Base-by-base conservation (phyloP, 53 echinoderm and acorn worm species). In the Mesocentrotus franciscanus region DNA sequence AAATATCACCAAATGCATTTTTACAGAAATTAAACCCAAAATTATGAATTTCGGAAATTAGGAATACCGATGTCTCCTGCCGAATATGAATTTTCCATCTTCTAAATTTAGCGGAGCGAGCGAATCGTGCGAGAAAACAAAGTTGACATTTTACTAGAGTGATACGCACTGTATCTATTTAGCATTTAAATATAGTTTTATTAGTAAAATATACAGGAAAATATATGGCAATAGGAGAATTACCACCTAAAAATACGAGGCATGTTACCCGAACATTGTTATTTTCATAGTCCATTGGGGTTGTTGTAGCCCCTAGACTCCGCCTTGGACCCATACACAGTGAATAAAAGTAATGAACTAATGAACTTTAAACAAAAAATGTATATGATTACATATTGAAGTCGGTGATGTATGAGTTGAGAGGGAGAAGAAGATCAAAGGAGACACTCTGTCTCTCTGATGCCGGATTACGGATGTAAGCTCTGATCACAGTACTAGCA, bases 351-450 rank as follows among this genome's bases (percentile, higher is more conserved):
- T 49, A 49, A 61, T 71, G 7, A 71, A 71, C 22, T 71, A 4
- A 83, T 39, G 57, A 74, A 74, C 15, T 10, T 26, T 58, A 58
- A 33, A 55, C 66, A 55, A 35, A 8, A 24, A 71, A 16, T 62
- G 3, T 16, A 56, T 13, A 33, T 35, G 15, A 96, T 97, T 96
- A 97, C 97, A 97, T 75, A 18, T 96, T 95, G 76, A 97, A 97
- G 72, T 97, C 96, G 33, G 97, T 95, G 68, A 97, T 97, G 68
- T 96, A 97, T 14, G 97, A 97, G 71, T 95, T 97, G 42, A 94
- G 85, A 27, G 97, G 97, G 56, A 97, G 93, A 49, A 96, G 94
- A 13, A 97, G 58, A 35, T 96, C 94, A 64, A 97, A 97, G 29
- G 97, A 92, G 22, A 96, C 89, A 9, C 78, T 94, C 56, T 96